Evolutionary conservation across 2,797 vertebrate genomes (phyloP).

Genomic region (Sebastes hubbsi): DNA sequence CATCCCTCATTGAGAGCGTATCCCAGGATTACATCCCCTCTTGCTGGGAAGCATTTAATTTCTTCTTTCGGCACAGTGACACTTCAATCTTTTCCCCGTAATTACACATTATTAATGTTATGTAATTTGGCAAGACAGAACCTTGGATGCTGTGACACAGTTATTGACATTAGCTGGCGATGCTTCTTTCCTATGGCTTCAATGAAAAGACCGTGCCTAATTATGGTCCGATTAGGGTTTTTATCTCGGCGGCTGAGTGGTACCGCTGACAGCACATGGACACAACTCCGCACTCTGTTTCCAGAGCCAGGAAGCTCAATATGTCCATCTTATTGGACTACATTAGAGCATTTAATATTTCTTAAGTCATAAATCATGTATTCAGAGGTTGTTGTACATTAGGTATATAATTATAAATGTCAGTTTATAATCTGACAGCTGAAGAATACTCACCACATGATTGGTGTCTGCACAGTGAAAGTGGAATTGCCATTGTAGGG

Average conservation of each 20-base stretch:
- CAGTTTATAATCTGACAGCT: slow-evolving; percentile 7
- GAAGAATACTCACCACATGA: background rate
- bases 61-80: slow-evolving; percentile 74
- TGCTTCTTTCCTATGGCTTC: slow-evolving; percentile 68
- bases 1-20: slow-evolving; percentile 35
- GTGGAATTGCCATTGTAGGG: background rate
- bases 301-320: slow-evolving; percentile 12
- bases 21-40: slow-evolving; percentile 50
- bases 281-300: slow-evolving; percentile 2
- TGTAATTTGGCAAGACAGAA: slow-evolving; percentile 73
- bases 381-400: background rate
- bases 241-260: slow-evolving; percentile 52
- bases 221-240: slow-evolving; percentile 73
- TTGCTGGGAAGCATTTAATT: slow-evolving; percentile 73
- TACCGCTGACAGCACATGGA: slow-evolving; percentile 39
- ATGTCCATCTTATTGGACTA: slow-evolving; percentile 4
- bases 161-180: slow-evolving; percentile 75
- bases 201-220: slow-evolving; percentile 67
- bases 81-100: slow-evolving; percentile 75
- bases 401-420: slow-evolving; percentile 10
- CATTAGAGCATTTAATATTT: slow-evolving; percentile 4
- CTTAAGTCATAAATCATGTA: background rate
- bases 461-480: background rate
- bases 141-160: slow-evolving; percentile 66
- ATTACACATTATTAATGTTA: slow-evolving; percentile 82